Conservation (phyloP, 2,888 invertebrate species). For the Eupithecia centaureata region DNA sequence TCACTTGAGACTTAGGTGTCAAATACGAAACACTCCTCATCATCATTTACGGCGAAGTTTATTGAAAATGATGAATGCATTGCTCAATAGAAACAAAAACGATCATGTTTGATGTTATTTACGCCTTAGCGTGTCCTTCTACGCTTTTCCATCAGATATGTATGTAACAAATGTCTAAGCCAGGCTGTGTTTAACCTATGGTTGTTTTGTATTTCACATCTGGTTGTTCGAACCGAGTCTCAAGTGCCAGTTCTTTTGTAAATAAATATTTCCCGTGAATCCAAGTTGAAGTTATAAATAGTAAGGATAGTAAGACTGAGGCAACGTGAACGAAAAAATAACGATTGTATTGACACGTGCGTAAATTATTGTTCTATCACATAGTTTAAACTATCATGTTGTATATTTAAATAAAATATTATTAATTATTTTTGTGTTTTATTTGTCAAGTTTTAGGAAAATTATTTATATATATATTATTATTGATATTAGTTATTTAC, state of each 20-base stretch:
- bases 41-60: background rate
- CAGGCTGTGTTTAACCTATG: background rate
- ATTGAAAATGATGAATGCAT: background rate
- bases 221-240: conserved; percentile 11
- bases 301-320: conserved; percentile 61
- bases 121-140: background rate
- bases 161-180: background rate
- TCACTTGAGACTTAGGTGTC: background rate
- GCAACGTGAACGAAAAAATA: conserved; percentile 63
- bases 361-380: conserved; percentile 72
- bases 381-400: conserved; percentile 79
- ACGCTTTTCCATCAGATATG: background rate
- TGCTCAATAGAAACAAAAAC: background rate
- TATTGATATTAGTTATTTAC: no score
- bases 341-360: conserved; percentile 60
- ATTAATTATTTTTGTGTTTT: conserved; percentile 47
- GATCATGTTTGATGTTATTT: background rate
- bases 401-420: conserved; percentile 81
- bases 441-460: conserved; percentile 23
- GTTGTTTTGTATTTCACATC: background rate
- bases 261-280: conserved; percentile 42
- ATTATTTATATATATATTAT: background rate
- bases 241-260: conserved; percentile 17
- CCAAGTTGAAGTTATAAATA: conserved; percentile 28
- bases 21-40: background rate